These are phyloP conservation scores for Rosalia funebris DNA, from an alignment of 2,888 invertebrate genomes.

Conservation along the genomic window DNA sequence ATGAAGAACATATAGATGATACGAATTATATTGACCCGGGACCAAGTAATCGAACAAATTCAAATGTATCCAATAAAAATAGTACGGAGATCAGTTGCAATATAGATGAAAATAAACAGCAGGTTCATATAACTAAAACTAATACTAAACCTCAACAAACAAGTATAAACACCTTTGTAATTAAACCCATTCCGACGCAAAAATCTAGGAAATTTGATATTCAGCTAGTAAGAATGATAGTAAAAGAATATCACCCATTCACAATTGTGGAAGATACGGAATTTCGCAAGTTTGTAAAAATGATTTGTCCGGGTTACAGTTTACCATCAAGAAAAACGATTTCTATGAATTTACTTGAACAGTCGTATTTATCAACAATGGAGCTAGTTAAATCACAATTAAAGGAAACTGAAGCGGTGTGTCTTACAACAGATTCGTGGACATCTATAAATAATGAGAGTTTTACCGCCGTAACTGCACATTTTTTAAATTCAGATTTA, in stretches of 20 bases:
- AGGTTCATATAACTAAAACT: background rate
- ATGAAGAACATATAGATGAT: background rate
- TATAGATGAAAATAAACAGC: background rate
- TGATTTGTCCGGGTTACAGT: slow-evolving; percentile 44
- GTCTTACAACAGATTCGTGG: slow-evolving; percentile 51
- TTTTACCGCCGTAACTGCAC: slow-evolving; percentile 49
- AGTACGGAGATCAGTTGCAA: background rate
- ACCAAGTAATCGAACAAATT: background rate
- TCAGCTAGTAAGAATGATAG: slow-evolving; percentile 16
- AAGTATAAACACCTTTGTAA: slow-evolving; percentile 16
- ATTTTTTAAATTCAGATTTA: slow-evolving; percentile 42
- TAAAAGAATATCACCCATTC: slow-evolving; percentile 32
- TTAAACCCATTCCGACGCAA: slow-evolving; percentile 1
- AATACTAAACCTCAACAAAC: slow-evolving; percentile 4
- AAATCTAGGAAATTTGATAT: slow-evolving; percentile 12
- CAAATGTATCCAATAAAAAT: background rate
- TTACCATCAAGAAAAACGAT: slow-evolving; percentile 46
- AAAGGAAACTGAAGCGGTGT: slow-evolving; percentile 36
- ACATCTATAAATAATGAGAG: slow-evolving; percentile 49
- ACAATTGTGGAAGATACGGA: slow-evolving; percentile 47
- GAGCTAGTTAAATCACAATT: slow-evolving; percentile 36
- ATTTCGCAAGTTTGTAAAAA: slow-evolving; percentile 43
- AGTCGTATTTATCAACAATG: slow-evolving; percentile 35
- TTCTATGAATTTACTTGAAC: slow-evolving; percentile 43
- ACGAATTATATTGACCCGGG: background rate